A percentile compares a stretch with the other conserved stretches of the same genome.
phyloP scores from a whole-genome alignment of 2,113 vertebrate genomes.

The Bubo bubo region DNA sequence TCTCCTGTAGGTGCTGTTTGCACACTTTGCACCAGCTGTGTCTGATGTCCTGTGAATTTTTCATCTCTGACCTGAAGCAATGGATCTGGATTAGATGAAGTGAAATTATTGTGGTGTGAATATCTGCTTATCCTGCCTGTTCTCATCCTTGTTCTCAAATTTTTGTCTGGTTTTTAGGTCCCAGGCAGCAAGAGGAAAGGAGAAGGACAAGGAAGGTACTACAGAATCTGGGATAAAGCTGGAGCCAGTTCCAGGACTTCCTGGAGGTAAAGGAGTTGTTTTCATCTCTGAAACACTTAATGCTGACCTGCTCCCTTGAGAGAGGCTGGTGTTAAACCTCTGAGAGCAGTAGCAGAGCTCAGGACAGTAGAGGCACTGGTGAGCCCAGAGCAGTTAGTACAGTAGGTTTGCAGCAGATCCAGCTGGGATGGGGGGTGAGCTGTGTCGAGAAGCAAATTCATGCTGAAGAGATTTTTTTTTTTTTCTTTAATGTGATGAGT shows the following conservation, averaged over 20 bases:
- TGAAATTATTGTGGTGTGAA: neutral
- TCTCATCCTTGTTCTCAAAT: neutral
- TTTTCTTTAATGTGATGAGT: neutral
- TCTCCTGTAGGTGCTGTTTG: neutral
- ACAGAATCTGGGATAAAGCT: conserved; percentile 90
- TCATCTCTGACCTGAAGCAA: neutral
- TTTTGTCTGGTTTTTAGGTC: conserved; percentile 75
- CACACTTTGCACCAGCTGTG: neutral
- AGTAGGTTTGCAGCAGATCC: neutral
- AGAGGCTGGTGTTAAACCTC: neutral
- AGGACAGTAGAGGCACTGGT: neutral
- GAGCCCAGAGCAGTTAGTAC: neutral
- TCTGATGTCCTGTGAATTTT: neutral
- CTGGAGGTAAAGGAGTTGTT: conserved; percentile 80
- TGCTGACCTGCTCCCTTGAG: neutral
- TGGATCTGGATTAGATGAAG: neutral
- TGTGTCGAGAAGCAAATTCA: neutral
- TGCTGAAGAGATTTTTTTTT: neutral
- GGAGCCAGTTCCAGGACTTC: conserved; percentile 93
- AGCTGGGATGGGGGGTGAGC: neutral
- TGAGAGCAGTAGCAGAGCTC: neutral
- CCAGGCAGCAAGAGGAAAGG: conserved; percentile 92
- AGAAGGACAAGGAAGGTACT: conserved; percentile 87
- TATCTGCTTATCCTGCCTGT: neutral
- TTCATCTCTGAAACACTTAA: neutral